phyloP scores from a whole-genome alignment of 2,113 vertebrate species.

The Notothenia rossii region DNA sequence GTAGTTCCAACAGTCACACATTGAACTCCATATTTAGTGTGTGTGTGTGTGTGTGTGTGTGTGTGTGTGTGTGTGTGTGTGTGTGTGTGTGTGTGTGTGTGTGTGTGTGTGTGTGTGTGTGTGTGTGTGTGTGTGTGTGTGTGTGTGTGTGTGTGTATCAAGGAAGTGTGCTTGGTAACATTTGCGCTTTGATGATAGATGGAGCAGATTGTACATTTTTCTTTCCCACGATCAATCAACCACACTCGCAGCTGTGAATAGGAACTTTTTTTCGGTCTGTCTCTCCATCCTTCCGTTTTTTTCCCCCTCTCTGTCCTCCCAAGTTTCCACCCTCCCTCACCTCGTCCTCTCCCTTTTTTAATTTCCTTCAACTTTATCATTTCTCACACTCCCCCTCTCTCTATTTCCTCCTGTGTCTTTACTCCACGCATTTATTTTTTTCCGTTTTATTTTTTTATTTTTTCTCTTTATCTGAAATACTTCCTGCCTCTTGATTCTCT shows the following conservation, averaged over 20 bases:
- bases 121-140: slow-evolving; percentile 2
- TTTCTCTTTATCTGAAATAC: slow-evolving; percentile 68
- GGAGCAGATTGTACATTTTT: slow-evolving; percentile 40
- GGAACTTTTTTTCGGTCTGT: slow-evolving; percentile 6
- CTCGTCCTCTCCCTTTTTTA: neutral
- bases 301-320: slow-evolving; percentile 12
- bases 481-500: slow-evolving; percentile 75
- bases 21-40: slow-evolving; percentile 38
- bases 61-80: slow-evolving; percentile 2
- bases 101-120: slow-evolving; percentile 18
- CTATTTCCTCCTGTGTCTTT: slow-evolving; percentile 34
- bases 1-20: slow-evolving; percentile 41
- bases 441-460: no score
- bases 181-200: slow-evolving; percentile 47
- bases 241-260: slow-evolving; percentile 2
- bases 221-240: slow-evolving; percentile 67
- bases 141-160: no score
- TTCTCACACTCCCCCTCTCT: slow-evolving; percentile 69
- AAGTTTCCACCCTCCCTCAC: slow-evolving; percentile 14
- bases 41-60: slow-evolving; percentile 28
- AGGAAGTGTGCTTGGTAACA: slow-evolving; percentile 41
- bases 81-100: slow-evolving; percentile 16
- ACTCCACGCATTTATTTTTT: slow-evolving; percentile 50
- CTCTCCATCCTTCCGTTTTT: slow-evolving; percentile 16
- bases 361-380: slow-evolving; percentile 56